phyloP scores from a whole-genome alignment of 1,140 invertebrate species.

The Drosophila nannoptera region DNA sequence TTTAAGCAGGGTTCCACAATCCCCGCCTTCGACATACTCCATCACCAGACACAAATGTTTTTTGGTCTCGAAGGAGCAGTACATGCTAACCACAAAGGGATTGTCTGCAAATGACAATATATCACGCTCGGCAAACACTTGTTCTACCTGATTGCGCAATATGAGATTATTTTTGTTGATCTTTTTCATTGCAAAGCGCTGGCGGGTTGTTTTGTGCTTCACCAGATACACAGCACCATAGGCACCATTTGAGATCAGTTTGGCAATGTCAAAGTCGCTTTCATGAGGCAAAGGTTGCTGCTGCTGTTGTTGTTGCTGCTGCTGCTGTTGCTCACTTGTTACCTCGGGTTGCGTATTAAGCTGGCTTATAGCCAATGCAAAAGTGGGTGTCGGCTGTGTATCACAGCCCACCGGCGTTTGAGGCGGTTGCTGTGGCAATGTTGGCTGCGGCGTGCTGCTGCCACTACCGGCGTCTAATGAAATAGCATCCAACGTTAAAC shows the following conservation, averaged over 20 bases:
- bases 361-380: conserved; percentile 58
- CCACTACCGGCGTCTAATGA: conserved; percentile 48
- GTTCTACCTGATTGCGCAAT: conserved; percentile 98
- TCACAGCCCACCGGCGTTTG: conserved; percentile 71
- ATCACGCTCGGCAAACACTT: conserved; percentile 99
- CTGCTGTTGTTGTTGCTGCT: no score
- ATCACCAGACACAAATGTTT: conserved; percentile 98
- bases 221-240: conserved; percentile 99
- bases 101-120: conserved; percentile 99
- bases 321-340: no score
- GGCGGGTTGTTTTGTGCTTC: conserved; percentile 94
- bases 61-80: conserved; percentile 99
- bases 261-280: conserved; percentile 97
- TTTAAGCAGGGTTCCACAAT: conserved; percentile 97
- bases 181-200: conserved; percentile 99
- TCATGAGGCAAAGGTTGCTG: no score
- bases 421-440: conserved; percentile 63
- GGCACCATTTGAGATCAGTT: conserved; percentile 98
- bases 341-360: conserved; percentile 36
- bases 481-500: conserved; percentile 45
- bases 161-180: conserved; percentile 99
- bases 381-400: conserved; percentile 48
- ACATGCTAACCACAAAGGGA: conserved; percentile 99
- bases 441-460: conserved; percentile 60
- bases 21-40: conserved; percentile 99